Evolutionary conservation across 2,797 vertebrate species (phyloP).

Genomic region (Neostethus bicornis): DNA sequence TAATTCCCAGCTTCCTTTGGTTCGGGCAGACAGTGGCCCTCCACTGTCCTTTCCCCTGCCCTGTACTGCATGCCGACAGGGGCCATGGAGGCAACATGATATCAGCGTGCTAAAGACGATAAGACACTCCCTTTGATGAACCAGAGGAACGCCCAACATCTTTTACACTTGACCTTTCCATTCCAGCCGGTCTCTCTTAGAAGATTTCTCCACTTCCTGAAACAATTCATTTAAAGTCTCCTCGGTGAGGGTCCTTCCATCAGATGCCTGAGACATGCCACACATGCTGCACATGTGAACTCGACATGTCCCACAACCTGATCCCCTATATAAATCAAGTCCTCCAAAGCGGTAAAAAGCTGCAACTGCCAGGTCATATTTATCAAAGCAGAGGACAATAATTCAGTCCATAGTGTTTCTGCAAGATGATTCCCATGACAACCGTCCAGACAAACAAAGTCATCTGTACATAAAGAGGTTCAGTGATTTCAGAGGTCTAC

Average conservation of each 20-base stretch:
- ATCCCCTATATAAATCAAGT: constrained; percentile 33
- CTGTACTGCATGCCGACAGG: constrained; percentile 56
- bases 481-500: constrained; percentile 47
- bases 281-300: constrained; percentile 26
- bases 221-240: constrained; percentile 48
- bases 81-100: constrained; percentile 65
- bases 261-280: constrained; percentile 11
- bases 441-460: constrained; percentile 62
- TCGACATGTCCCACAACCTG: constrained; percentile 16
- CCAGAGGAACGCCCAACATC: constrained; percentile 58
- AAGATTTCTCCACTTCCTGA: constrained; percentile 59
- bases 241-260: constrained; percentile 22
- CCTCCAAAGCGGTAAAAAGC: constrained; percentile 6
- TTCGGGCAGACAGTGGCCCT: constrained; percentile 58
- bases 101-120: constrained; percentile 66
- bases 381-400: constrained; percentile 33
- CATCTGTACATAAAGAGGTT: constrained; percentile 40
- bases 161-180: constrained; percentile 74
- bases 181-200: constrained; percentile 48
- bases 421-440: constrained; percentile 61
- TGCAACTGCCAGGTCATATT: constrained; percentile 10
- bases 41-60: constrained; percentile 46
- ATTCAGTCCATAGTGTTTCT: constrained; percentile 36
- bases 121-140: constrained; percentile 70
- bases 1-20: constrained; percentile 74